These are phyloP conservation scores for Campylorhamphus procurvoides DNA, from an alignment of 2,113 vertebrate genomes.

Conservation along the genomic window DNA sequence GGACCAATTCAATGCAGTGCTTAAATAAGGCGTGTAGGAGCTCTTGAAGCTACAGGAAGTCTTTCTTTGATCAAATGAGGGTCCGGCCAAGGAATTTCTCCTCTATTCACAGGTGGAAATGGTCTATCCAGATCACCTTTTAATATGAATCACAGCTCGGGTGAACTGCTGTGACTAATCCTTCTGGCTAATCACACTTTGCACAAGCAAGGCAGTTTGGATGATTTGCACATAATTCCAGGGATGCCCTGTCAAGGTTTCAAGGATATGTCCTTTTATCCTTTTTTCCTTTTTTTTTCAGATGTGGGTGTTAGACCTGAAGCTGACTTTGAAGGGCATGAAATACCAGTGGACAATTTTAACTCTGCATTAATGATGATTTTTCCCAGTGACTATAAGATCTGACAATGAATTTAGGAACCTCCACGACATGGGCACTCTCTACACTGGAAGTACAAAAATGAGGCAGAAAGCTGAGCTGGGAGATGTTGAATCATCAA, in stretches of 20 bases:
- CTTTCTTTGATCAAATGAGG: neutral
- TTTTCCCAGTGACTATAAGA: neutral
- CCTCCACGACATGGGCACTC: fast-evolving
- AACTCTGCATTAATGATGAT: neutral
- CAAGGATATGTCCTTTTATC: neutral
- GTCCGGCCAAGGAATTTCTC: neutral
- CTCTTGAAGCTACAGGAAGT: neutral
- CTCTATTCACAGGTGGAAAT: neutral
- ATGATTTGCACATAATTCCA: neutral
- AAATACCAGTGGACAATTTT: neutral
- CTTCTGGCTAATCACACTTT: neutral
- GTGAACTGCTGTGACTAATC: neutral
- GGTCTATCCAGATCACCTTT: neutral
- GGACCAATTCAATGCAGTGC: neutral
- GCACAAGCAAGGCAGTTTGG: neutral
- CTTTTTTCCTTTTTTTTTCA: neutral
- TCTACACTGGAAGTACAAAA: neutral
- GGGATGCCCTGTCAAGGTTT: neutral
- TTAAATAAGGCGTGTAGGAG: neutral
- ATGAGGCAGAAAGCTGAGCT: neutral
- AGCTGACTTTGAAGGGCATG: neutral
- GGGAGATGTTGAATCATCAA: neutral
- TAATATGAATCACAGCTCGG: neutral
- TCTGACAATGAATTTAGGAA: neutral
- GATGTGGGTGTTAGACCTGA: neutral